Base-by-base conservation (phyloP, 2,888 invertebrate species). In the Oasisia sp. region DNA sequence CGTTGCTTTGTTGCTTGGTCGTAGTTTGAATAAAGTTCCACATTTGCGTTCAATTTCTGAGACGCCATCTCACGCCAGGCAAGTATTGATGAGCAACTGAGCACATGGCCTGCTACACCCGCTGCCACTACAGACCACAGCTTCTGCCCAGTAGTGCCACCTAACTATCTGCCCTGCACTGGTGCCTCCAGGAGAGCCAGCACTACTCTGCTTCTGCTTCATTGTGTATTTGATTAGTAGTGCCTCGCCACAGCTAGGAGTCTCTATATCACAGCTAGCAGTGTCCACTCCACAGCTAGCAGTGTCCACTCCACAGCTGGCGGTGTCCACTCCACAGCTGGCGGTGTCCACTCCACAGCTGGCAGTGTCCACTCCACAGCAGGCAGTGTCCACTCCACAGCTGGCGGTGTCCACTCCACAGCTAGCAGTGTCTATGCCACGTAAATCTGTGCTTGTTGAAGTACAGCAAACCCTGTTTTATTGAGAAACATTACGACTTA, bases 21-120 rank as follows among this genome's bases (percentile, higher is more conserved):
- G n/a, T 74, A 74, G 74, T 74, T 74, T 74, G 74, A 74, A 74
- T 74, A 74, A 74, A 74, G 74, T 74, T 19, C 74, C 74, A 74
- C 74, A 74, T 74, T 74, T 74, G 74, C 74, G 74, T 74, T 74
- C 74, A 74, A 74, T 74, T 74, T 74, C 74, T 74, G 74, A 74
- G 74, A 74, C 74, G 74, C 74, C 74, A 74, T 74, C 74, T 74
- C 74, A 74, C 27, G 74, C 74, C 74, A 74, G 74, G 74, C 74
- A 74, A 74, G 74, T 74, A 74, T 74, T 74, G 19, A 74, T n/a
- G 27, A 74, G 19, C 74, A n/a, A 7, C 14, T n/a, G 27, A 74
- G 19, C 27, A n/a, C 74, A 27, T 27, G 19, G 27, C 27, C n/a
- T 19, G 74, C 74, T 74, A 5, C 74, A 74, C 3, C 27, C 74